Evolutionary conservation across 1,140 invertebrate genomes (phyloP).

Genomic region (Tenebrio molitor): DNA sequence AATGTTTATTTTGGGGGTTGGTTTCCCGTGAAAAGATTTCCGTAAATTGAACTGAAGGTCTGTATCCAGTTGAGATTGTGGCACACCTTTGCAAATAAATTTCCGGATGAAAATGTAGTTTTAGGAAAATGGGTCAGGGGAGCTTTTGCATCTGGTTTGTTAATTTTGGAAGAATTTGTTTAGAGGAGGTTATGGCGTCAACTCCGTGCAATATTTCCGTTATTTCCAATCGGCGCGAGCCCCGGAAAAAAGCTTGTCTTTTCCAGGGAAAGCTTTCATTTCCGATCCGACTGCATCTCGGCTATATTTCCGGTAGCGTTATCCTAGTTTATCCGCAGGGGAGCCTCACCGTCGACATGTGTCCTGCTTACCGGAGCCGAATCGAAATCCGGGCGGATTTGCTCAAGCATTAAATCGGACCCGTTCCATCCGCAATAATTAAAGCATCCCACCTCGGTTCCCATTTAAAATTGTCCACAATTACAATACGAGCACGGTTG

Average conservation of each 20-base stretch:
- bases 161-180: too few species aligned
- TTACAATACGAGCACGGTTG: conserved; percentile 31
- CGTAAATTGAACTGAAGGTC: too few species aligned
- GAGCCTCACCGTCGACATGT: conserved; percentile 63
- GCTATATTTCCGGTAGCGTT: conserved; percentile 72
- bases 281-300: conserved; percentile 68
- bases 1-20: too few species aligned
- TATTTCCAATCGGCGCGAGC: neutral
- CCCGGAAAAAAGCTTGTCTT: conserved; percentile 63
- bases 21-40: too few species aligned
- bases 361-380: conserved; percentile 61
- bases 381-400: conserved; percentile 59
- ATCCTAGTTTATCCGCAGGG: conserved; percentile 69
- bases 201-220: conserved; percentile 5
- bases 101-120: too few species aligned
- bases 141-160: too few species aligned
- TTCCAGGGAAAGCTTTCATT: conserved; percentile 68
- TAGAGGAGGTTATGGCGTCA: too few species aligned
- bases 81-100: too few species aligned
- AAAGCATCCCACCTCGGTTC: conserved; percentile 18
- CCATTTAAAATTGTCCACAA: conserved; percentile 32
- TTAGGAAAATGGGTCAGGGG: too few species aligned
- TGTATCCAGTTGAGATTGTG: too few species aligned
- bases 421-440: conserved; percentile 45
- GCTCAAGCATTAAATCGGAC: conserved; percentile 48